Conservation (phyloP, 2,797 vertebrate genomes). For the Scarus forsteni region DNA sequence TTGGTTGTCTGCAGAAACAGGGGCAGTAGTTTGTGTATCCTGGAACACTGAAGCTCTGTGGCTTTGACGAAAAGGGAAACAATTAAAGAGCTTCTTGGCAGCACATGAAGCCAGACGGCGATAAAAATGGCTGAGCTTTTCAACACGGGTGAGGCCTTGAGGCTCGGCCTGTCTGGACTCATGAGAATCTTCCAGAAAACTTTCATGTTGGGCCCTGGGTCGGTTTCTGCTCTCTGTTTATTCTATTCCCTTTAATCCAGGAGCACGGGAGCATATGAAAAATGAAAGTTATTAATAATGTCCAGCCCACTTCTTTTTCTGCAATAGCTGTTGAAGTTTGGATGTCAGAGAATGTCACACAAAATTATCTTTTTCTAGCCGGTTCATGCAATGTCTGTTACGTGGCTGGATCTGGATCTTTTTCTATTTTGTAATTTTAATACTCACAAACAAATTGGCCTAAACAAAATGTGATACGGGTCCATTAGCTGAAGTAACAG, state of each 20-base stretch:
- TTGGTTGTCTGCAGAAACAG: constrained; percentile 56
- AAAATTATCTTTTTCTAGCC: too few relatives aligned
- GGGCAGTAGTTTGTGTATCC: constrained; percentile 68
- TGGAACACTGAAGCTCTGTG: constrained; percentile 60
- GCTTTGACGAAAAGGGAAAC: constrained; percentile 73
- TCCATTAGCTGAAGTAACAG: too few relatives aligned
- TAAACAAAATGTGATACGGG: too few relatives aligned
- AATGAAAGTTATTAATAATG: neutral
- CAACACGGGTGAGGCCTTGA: constrained; percentile 45
- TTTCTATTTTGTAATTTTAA: too few relatives aligned
- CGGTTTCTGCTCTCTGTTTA: constrained; percentile 14
- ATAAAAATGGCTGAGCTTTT: constrained; percentile 67
- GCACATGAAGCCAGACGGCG: constrained; percentile 60
- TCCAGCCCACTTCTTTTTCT: neutral
- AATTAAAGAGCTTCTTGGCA: constrained; percentile 75
- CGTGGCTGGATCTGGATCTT: too few relatives aligned
- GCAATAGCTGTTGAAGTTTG: too few relatives aligned
- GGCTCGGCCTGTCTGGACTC: constrained; percentile 46
- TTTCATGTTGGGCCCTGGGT: constrained; percentile 2
- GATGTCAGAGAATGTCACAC: too few relatives aligned
- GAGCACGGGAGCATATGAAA: neutral
- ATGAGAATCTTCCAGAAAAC: constrained; percentile 48
- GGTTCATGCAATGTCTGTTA: too few relatives aligned
- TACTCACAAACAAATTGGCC: too few relatives aligned
- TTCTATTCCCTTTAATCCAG: neutral